phyloP scores from a whole-genome alignment of 2,888 invertebrate species.

The Caenorhabditis becei region DNA sequence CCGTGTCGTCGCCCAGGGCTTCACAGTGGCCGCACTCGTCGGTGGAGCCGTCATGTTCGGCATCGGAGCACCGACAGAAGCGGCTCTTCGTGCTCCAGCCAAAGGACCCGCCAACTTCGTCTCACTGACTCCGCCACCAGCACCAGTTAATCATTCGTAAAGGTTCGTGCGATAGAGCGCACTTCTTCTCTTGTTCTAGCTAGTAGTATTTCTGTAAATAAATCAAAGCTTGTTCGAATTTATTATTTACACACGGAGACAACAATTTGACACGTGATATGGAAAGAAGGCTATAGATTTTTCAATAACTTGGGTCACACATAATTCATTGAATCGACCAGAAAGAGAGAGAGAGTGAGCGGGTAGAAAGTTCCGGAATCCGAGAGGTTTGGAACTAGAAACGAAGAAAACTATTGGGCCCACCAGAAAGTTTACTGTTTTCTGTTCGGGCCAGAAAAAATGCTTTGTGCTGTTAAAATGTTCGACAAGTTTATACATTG shows the following conservation, averaged over 20 bases:
- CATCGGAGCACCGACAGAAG: conserved; percentile 60
- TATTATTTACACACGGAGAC: conserved; percentile 45
- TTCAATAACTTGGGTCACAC: neutral
- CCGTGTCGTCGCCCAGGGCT: conserved; percentile 72
- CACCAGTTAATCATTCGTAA: conserved; percentile 12
- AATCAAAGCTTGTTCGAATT: conserved; percentile 1
- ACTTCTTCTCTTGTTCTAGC: too few relatives aligned
- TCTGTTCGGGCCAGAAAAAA: too few relatives aligned
- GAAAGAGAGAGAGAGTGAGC: conserved; percentile 42
- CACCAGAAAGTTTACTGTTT: too few relatives aligned
- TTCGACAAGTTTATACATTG: too few relatives aligned
- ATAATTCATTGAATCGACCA: conserved; percentile 13
- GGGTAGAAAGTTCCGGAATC: neutral
- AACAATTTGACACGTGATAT: neutral
- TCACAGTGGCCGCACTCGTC: conserved; percentile 74
- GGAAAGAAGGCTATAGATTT: conserved; percentile 5
- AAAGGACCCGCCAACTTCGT: conserved; percentile 43
- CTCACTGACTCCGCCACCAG: conserved; percentile 34
- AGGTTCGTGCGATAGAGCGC: neutral
- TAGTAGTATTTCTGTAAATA: conserved; percentile 39
- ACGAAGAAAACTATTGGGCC: conserved; percentile 1
- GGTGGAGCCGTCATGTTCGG: conserved; percentile 72
- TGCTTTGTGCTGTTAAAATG: too few relatives aligned
- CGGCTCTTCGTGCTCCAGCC: conserved; percentile 46
- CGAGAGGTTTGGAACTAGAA: conserved; percentile 11